Conservation (phyloP, 2,797 vertebrate genomes). For the Fistularia tabacaria region DNA sequence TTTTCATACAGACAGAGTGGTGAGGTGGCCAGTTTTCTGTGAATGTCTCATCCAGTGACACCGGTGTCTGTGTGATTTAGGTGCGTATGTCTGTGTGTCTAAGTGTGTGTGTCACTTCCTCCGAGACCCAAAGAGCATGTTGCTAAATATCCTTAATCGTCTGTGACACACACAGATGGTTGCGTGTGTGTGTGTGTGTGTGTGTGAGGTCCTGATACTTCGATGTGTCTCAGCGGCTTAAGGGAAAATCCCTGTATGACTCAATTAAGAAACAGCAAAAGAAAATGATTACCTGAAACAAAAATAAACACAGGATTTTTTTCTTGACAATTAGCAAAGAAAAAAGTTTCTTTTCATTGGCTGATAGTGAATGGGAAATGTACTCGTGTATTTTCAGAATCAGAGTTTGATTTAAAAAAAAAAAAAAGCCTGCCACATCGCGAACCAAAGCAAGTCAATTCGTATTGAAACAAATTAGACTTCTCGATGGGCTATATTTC, state of each 20-base stretch:
- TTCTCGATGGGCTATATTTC: no score
- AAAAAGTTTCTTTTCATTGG: no score
- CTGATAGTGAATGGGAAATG: no score
- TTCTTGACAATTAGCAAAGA: no score
- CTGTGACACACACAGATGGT: conserved; percentile 14
- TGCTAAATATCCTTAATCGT: conserved; percentile 34
- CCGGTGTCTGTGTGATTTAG: background rate
- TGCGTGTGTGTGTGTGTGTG: conserved; percentile 20
- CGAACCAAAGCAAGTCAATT: no score
- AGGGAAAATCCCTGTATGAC: conserved; percentile 19
- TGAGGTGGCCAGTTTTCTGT: conserved; percentile 29
- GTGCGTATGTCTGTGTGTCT: conserved; percentile 14
- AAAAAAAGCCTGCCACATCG: no score
- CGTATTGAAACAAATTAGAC: no score
- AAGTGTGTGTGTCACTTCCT: conserved; percentile 29
- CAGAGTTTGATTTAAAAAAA: no score
- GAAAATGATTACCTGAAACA: no score
- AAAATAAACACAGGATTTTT: no score
- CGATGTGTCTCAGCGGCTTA: conserved; percentile 22
- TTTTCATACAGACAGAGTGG: conserved; percentile 18
- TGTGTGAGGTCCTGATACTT: conserved; percentile 17
- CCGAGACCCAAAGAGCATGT: conserved; percentile 22
- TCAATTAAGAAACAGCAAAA: no score
- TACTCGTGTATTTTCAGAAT: no score
- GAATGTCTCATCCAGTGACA: conserved; percentile 43